Evolutionary conservation across 2,797 vertebrate species (phyloP).

Genomic region (Chiroxiphia lanceolata): DNA sequence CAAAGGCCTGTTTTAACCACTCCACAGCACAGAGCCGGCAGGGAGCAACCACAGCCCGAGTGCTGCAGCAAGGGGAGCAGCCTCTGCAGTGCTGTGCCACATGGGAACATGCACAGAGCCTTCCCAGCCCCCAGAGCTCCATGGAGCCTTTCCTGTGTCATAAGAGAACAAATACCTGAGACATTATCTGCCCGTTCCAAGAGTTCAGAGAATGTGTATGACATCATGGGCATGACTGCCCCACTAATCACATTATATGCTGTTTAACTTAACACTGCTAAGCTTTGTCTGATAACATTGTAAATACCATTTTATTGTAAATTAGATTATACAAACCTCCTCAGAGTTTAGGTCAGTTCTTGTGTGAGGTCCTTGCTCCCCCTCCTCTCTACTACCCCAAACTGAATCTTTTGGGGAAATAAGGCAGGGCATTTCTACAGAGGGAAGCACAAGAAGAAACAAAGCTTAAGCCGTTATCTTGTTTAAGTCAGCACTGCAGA

Average conservation of each 20-base stretch:
- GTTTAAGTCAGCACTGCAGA: not conserved
- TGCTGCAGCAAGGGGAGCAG: not conserved
- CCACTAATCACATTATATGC: constrained; percentile 70
- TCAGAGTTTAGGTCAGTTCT: constrained; percentile 56
- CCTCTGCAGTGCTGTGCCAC: not conserved
- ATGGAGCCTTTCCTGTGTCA: not conserved
- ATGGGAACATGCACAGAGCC: not conserved
- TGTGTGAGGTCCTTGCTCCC: constrained; percentile 56
- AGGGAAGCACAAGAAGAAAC: not conserved
- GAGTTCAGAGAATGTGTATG: constrained; percentile 60
- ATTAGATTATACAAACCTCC: constrained; percentile 72
- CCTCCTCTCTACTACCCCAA: not conserved
- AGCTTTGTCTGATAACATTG: constrained; percentile 71
- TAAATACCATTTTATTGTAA: constrained; percentile 69
- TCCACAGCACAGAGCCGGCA: not conserved
- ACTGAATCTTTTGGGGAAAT: not conserved
- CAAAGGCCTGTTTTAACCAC: constrained; percentile 46
- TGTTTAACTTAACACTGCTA: constrained; percentile 66
- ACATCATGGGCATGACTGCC: constrained; percentile 64
- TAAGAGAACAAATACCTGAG: constrained; percentile 44
- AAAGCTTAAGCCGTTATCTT: not conserved
- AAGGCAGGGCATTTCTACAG: not conserved
- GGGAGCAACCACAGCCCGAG: constrained; percentile 30
- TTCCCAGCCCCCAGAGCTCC: not conserved
- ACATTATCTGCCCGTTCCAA: constrained; percentile 53